Conservation (phyloP, 2,113 vertebrate species). For the Halcyon malimbica region DNA sequence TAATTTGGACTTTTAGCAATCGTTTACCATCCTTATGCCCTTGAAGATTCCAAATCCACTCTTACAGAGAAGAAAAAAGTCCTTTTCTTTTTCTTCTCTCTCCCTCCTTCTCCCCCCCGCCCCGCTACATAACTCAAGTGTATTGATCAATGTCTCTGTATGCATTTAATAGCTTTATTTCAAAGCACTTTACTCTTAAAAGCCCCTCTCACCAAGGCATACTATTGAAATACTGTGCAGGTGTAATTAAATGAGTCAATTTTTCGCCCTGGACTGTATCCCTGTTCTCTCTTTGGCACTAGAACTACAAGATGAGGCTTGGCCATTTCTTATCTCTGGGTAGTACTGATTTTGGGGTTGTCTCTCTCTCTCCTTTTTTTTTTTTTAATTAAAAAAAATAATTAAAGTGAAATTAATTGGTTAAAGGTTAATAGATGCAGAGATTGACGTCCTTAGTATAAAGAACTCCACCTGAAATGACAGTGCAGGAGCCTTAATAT, state of each 20-base stretch:
- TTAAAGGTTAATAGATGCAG: constrained; percentile 61
- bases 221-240: constrained; percentile 58
- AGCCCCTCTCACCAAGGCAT: constrained; percentile 51
- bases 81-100: neutral
- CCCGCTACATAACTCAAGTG: neutral
- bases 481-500: constrained; percentile 17
- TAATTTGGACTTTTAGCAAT: constrained; percentile 71
- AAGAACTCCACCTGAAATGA: constrained; percentile 39
- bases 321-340: constrained; percentile 16
- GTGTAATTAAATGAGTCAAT: constrained; percentile 66
- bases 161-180: constrained; percentile 70
- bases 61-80: constrained; percentile 40
- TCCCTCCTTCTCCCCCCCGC: neutral
- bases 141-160: constrained; percentile 64
- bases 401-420: constrained; percentile 53
- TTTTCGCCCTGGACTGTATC: constrained; percentile 3
- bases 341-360: neutral
- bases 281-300: neutral
- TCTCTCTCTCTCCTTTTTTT: neutral
- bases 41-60: constrained; percentile 60
- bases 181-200: constrained; percentile 74
- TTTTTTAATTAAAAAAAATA: constrained; percentile 46
- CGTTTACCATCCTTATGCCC: constrained; percentile 50
- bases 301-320: neutral
- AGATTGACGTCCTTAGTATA: constrained; percentile 19